Conservation (phyloP, 2,113 vertebrate species). For the Neoarius graeffei region DNA sequence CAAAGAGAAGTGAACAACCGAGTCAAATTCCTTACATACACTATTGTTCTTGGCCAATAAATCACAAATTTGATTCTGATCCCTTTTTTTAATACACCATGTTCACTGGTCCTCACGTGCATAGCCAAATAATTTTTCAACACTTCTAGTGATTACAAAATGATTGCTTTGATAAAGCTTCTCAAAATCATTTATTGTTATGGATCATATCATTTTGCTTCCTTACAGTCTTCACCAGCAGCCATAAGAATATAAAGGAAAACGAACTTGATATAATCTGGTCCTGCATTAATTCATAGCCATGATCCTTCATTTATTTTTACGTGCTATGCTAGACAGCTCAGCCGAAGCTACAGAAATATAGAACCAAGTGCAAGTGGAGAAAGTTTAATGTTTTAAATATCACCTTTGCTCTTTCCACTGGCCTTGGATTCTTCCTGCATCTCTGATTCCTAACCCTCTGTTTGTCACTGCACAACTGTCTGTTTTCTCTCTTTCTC, state of each 20-base stretch:
- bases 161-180: background rate
- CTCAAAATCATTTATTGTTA: background rate
- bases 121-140: background rate
- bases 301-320: background rate
- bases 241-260: background rate
- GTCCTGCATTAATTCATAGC: background rate
- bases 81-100: no score
- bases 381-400: conserved; percentile 34
- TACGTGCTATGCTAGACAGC: background rate
- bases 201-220: background rate
- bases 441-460: background rate
- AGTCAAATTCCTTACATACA: background rate
- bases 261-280: background rate
- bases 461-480: background rate
- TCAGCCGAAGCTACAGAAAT: background rate
- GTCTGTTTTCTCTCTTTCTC: background rate
- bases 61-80: conserved; percentile 1
- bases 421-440: background rate
- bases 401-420: conserved; percentile 10
- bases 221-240: background rate
- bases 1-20: background rate
- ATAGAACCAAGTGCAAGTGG: background rate
- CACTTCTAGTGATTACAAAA: background rate
- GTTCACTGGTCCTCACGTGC: background rate
- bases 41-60: background rate